Evolutionary conservation across 2,797 vertebrate species (phyloP), one percentile per base, ranked within the genome.

Genomic region (Danio aesculapii): DNA sequence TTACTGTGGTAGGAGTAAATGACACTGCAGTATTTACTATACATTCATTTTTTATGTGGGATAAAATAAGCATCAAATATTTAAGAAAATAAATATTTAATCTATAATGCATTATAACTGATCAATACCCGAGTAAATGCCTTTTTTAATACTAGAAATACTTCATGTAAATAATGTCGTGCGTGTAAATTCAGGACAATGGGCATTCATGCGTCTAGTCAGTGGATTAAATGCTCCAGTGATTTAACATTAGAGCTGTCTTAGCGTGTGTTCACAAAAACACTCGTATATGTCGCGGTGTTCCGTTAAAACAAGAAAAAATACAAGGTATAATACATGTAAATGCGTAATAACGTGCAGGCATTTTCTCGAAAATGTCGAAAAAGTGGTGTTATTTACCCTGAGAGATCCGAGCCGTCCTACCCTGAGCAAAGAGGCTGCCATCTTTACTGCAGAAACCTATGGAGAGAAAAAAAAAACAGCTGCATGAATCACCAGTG

Each of bases 391-490:
- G 21, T 13, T n/a, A 14, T 90, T 91, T 92, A 95, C 94, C 93
- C 93, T 94, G 17, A 91, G 53, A 66, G 86, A 81, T 77, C 88
- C 82, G 77, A 89, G 79, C 30, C 92, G 88, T 81, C 92, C 93
- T 16, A 90, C 83, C 79, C 91, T 92, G 46, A 94, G 87, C 74
- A 94, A 77, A 64, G 91, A 86, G 47, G 91, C 84, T 85, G 94
- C 93, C 93, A 95, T 94, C 44, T 88, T 92, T 75, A 13, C 52
- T 67, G 47, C 46, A 7, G 57, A 63, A 76, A 82, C 16, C 76
- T 81, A 41, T 43, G 41, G 30, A 46, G 76, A 78, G n/a, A n/a
- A n/a, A 64, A 63, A 46, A 53, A 21, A 69, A 61, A 41, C 47
- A 75, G 64, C 57, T 67, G 80, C 44, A 75, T 58, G 14, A 19